These are phyloP conservation scores for Caenorhabditis sinica DNA, from an alignment of 2,888 invertebrate genomes.

Conservation along the genomic window DNA sequence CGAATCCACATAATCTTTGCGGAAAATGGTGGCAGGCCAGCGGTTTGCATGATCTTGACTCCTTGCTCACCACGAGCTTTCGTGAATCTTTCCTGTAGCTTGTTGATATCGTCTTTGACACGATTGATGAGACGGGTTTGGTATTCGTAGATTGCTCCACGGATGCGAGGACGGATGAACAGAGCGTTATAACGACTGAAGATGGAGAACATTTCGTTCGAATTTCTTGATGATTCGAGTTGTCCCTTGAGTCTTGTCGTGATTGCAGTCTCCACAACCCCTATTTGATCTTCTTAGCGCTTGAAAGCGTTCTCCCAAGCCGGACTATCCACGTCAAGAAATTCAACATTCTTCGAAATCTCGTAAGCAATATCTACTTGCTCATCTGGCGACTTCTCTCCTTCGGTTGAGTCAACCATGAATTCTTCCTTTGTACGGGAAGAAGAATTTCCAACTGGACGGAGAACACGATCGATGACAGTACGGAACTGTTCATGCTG, in stretches of 20 bases:
- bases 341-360: constrained; percentile 98
- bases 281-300: constrained; percentile 95
- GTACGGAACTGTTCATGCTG: constrained; percentile 98
- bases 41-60: constrained; percentile 89
- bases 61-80: constrained; percentile 90
- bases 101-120: constrained; percentile 98
- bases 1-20: constrained; percentile 97
- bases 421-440: constrained; percentile 45
- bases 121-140: constrained; percentile 99
- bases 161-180: constrained; percentile 98
- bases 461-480: constrained; percentile 93
- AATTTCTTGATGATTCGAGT: constrained; percentile 97
- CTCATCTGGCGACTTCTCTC: constrained; percentile 73
- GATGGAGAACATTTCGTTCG: constrained; percentile 99
- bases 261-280: constrained; percentile 97
- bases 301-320: constrained; percentile 98
- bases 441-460: constrained; percentile 69
- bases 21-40: constrained; percentile 97
- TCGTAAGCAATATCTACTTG: constrained; percentile 94
- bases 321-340: constrained; percentile 95
- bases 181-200: constrained; percentile 97
- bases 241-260: constrained; percentile 98
- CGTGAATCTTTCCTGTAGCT: constrained; percentile 87
- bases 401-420: constrained; percentile 54
- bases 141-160: constrained; percentile 97